A percentile compares a stretch with the other conserved stretches of the same genome.
phyloP scores from a whole-genome alignment of 2,888 invertebrate species.

The Hylaea fasciaria region DNA sequence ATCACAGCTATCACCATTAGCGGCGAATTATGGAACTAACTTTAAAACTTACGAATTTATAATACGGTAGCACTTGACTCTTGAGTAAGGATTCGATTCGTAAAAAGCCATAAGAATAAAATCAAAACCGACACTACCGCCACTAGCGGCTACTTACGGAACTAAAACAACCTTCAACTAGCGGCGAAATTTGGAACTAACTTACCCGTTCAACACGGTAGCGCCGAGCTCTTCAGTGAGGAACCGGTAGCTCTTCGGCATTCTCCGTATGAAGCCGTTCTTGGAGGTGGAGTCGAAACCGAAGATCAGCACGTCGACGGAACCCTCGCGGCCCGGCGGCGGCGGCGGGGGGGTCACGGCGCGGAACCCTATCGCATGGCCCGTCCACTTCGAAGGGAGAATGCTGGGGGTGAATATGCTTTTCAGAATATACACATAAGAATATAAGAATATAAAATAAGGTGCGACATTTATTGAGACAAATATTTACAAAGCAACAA shows the following conservation, averaged over 20 bases:
- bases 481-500: too few species aligned
- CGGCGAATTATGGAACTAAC: too few species aligned
- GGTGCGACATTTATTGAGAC: too few species aligned
- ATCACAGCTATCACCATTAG: too few species aligned
- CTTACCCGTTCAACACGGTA: slow-evolving; percentile 88
- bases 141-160: too few species aligned
- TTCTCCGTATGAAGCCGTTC: slow-evolving; percentile 91
- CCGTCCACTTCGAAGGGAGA: slow-evolving; percentile 60
- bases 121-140: too few species aligned
- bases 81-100: too few species aligned
- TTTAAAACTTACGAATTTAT: too few species aligned
- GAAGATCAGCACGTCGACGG: slow-evolving; percentile 90
- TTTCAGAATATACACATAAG: background rate
- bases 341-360: slow-evolving; percentile 36
- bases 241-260: slow-evolving; percentile 90
- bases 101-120: too few species aligned
- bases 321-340: slow-evolving; percentile 35
- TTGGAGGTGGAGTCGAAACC: slow-evolving; percentile 95
- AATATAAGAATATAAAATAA: too few species aligned
- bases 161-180: too few species aligned
- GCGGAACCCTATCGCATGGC: slow-evolving; percentile 62
- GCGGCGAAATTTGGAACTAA: background rate
- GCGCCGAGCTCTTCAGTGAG: slow-evolving; percentile 86
- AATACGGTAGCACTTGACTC: too few species aligned
- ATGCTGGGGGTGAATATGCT: slow-evolving; percentile 44